Conservation (phyloP, 2,888 invertebrate species). For the Argyresthia goedartella region DNA sequence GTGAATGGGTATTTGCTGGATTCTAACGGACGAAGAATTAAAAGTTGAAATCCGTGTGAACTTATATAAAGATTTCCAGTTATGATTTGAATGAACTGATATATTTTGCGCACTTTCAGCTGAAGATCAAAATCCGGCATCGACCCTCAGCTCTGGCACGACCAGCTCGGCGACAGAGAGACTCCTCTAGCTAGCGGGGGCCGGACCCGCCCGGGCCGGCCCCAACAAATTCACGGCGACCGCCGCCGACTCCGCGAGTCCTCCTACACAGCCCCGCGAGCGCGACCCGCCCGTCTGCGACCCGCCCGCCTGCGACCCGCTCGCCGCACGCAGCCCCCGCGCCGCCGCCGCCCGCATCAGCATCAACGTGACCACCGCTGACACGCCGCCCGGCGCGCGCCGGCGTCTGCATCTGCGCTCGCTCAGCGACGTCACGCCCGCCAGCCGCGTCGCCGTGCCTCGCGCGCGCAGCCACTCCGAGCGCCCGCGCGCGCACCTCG, state of each 20-base stretch:
- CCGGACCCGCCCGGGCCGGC: slow-evolving; percentile 72
- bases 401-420: slow-evolving; percentile 59
- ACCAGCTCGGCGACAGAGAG: slow-evolving; percentile 81
- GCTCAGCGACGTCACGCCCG: slow-evolving; percentile 57
- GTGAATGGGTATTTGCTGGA: no score
- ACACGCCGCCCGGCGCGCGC: slow-evolving; percentile 48
- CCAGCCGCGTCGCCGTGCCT: slow-evolving; percentile 37
- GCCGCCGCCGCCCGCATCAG: slow-evolving; percentile 39
- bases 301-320: slow-evolving; percentile 13
- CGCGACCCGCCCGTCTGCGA: neutral
- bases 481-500: slow-evolving; percentile 33
- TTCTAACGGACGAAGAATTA: no score
- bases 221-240: slow-evolving; percentile 51
- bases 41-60: no score
- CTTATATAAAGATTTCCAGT: no score
- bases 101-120: no score
- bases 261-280: slow-evolving; percentile 7
- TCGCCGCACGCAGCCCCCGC: slow-evolving; percentile 24
- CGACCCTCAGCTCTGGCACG: slow-evolving; percentile 74
- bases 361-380: slow-evolving; percentile 55
- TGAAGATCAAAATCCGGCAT: slow-evolving; percentile 69
- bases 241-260: slow-evolving; percentile 32
- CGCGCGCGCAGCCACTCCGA: slow-evolving; percentile 56
- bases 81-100: no score
- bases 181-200: slow-evolving; percentile 81